Percentiles rank a stretch among this genome's conserved stretches.
These are phyloP conservation scores for Ctenodactylus gundi DNA, from an alignment of 2,113 vertebrate species.

Conservation along the genomic window DNA sequence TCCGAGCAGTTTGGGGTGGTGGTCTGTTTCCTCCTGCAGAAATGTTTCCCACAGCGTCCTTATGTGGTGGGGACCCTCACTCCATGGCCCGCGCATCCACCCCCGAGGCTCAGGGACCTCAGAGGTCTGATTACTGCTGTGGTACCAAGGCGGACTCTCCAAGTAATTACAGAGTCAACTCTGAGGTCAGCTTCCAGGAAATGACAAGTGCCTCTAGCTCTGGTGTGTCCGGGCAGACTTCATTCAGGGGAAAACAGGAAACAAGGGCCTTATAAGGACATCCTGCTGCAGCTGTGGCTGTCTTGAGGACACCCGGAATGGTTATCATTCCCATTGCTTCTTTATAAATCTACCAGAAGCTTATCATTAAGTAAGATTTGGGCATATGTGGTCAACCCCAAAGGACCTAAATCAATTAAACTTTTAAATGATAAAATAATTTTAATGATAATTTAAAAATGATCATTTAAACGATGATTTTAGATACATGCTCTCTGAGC, in stretches of 20 bases:
- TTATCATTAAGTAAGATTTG: background rate
- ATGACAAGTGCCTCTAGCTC: constrained; percentile 63
- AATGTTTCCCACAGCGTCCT: background rate
- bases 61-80: background rate
- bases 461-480: background rate
- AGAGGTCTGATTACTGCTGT: constrained; percentile 19
- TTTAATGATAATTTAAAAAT: too few relatives aligned
- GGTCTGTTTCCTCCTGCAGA: accelerated
- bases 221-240: constrained; percentile 43
- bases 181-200: constrained; percentile 78
- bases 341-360: background rate
- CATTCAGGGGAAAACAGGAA: constrained; percentile 69
- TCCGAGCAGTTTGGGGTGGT: background rate
- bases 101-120: background rate
- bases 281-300: background rate
- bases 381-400: background rate
- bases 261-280: constrained; percentile 66
- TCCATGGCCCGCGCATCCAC: background rate
- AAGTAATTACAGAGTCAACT: constrained; percentile 59
- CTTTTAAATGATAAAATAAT: too few relatives aligned
- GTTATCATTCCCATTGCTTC: background rate
- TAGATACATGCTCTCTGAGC: background rate
- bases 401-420: background rate
- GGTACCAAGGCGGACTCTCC: constrained; percentile 34
- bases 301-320: background rate